phyloP scores from a whole-genome alignment of 2,888 invertebrate species.

The Erynnis tages region DNA sequence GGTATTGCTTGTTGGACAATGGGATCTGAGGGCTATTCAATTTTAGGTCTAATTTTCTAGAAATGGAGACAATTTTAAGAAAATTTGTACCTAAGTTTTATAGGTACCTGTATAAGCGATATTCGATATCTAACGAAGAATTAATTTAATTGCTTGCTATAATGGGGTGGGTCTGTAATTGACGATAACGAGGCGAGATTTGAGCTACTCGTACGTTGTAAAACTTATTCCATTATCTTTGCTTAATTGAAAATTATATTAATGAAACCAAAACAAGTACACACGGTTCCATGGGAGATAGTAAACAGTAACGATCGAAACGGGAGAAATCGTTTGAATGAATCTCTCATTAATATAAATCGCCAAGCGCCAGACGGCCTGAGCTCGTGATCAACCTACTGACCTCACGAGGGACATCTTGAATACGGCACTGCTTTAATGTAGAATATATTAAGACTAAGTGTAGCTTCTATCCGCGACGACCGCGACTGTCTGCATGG shows the following conservation, averaged over 20 bases:
- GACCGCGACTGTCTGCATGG: too few species aligned
- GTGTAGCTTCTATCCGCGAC: too few species aligned
- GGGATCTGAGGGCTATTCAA: too few species aligned
- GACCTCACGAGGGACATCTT: conserved; percentile 50
- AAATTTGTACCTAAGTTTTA: too few species aligned
- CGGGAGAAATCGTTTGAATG: conserved; percentile 58
- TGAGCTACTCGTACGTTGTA: conserved; percentile 32
- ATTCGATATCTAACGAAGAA: too few species aligned
- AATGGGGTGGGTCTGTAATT: background rate
- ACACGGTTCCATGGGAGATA: conserved; percentile 45
- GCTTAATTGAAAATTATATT: conserved; percentile 56
- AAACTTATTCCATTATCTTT: conserved; percentile 37
- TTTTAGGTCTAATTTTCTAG: too few species aligned
- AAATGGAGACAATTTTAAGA: too few species aligned
- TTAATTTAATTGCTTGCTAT: background rate
- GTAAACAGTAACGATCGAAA: conserved; percentile 27
- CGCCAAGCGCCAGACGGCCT: conserved; percentile 44
- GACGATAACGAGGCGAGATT: conserved; percentile 8
- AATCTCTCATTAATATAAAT: conserved; percentile 72
- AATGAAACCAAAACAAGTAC: conserved; percentile 52
- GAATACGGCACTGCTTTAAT: conserved; percentile 9
- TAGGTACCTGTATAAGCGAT: too few species aligned
- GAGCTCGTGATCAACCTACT: conserved; percentile 66
- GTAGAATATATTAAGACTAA: background rate
- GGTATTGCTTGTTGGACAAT: too few species aligned